Base-by-base conservation (phyloP, 2,888 invertebrate genomes). In the Plemyria rubiginata region DNA sequence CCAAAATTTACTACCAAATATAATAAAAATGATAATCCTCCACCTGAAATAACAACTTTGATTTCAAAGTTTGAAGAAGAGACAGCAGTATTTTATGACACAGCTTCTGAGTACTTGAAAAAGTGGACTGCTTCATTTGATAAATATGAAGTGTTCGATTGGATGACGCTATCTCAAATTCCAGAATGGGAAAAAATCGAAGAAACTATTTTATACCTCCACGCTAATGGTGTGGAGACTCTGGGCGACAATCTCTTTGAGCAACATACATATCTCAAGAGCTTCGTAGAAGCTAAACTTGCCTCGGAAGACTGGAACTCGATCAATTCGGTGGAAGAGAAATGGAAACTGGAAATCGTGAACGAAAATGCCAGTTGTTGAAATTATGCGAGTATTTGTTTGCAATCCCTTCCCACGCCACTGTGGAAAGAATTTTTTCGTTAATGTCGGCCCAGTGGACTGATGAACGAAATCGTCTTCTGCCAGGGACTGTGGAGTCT, bases 381-480 rank as follows among this genome's bases (percentile, higher is more conserved):
- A n/a, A n/a, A n/a, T n/a, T n/a, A n/a, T n/a, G n/a, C n/a, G n/a
- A n/a, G n/a, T n/a, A n/a, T n/a, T n/a, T n/a, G n/a, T n/a, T 58
- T 60, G 60, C 55, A n/a, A 56, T 60, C 49, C 62, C 63, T 56
- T 52, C 55, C 56, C 62, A 65, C 54, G 54, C 58, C 7, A 59
- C 38, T 11, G 67, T 67, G 15, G 65, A 65, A 65, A 52, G 57
- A 48, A 28, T 65, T 13, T 67, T 67, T 62, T 65, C 67, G 22
- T 62, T 65, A 53, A 67, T 67, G 54, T 59, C 62, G 56, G 54
- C 54, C 51, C 67, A 65, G 65, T 67, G 65, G 62, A 65, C 56
- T 50, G n/a, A 43, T 60, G 56, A 62, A 62, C 43, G 60, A 62
- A 67, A 65, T 62, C 45, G 54, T 43, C 55, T 62, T 52, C 62